Evolutionary conservation across 2,797 vertebrate genomes (phyloP).

Genomic region (Leucoraja ocellata): DNA sequence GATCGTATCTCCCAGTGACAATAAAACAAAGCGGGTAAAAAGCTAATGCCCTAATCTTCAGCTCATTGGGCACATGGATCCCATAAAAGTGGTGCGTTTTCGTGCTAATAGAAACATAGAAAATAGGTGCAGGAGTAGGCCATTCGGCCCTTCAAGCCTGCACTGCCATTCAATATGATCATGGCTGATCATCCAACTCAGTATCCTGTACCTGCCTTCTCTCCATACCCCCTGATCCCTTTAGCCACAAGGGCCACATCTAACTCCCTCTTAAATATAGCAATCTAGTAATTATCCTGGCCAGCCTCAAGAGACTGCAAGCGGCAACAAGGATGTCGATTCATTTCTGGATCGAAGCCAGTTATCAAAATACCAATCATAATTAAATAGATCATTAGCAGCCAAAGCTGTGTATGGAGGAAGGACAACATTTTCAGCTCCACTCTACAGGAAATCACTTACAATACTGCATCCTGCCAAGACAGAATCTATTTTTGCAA

Average conservation of each 20-base stretch:
- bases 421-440: neutral
- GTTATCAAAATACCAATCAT: neutral
- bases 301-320: neutral
- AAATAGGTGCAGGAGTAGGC: too few relatives aligned
- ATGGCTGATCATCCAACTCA: too few relatives aligned
- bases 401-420: neutral
- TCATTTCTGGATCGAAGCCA: neutral
- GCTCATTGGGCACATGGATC: neutral
- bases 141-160: too few relatives aligned
- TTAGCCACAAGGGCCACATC: too few relatives aligned
- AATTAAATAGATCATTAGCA: neutral
- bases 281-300: neutral
- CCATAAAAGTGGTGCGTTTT: neutral
- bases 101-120: neutral
- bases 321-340: neutral
- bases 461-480: neutral
- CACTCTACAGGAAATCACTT: conserved; percentile 1
- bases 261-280: too few relatives aligned
- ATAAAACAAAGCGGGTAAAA: neutral
- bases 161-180: too few relatives aligned
- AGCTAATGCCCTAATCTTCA: neutral
- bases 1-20: neutral
- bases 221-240: too few relatives aligned
- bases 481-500: neutral
- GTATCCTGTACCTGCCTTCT: too few relatives aligned